Conservation (phyloP, 2,888 invertebrate species). For the Thyatira batis region DNA sequence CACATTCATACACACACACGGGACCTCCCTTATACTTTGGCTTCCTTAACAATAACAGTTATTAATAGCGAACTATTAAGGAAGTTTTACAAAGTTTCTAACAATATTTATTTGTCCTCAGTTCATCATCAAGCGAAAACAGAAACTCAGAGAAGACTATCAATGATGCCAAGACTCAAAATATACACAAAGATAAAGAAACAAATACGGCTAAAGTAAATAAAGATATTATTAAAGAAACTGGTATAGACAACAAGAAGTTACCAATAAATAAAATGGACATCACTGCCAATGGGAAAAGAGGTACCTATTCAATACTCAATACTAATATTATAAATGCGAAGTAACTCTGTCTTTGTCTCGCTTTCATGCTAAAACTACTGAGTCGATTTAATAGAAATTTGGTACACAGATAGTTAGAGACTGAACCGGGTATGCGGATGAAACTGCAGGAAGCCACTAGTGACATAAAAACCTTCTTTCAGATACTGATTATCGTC, state of each 20-base stretch:
- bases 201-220: not conserved
- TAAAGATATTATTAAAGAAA: not conserved
- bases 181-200: not conserved
- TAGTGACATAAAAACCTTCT: constrained; percentile 10
- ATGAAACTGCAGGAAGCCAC: no score
- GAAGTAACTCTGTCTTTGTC: no score
- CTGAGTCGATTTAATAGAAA: no score
- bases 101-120: not conserved
- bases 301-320: not conserved
- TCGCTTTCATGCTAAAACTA: no score
- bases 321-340: no score
- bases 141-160: no score
- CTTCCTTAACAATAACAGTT: no score
- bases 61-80: no score
- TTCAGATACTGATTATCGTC: constrained; percentile 58
- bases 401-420: no score
- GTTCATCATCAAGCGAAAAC: not conserved
- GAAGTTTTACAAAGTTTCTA: not conserved
- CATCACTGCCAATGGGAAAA: not conserved
- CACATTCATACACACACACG: not conserved
- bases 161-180: not conserved
- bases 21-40: not conserved
- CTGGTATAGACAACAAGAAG: constrained; percentile 10
- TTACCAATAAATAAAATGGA: constrained; percentile 8
- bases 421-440: no score